Percentiles rank a stretch among this genome's conserved stretches.
Conservation (phyloP, 30 jellyfish, hydroid and myxozoan species). For the Cassiopea andromeda region DNA sequence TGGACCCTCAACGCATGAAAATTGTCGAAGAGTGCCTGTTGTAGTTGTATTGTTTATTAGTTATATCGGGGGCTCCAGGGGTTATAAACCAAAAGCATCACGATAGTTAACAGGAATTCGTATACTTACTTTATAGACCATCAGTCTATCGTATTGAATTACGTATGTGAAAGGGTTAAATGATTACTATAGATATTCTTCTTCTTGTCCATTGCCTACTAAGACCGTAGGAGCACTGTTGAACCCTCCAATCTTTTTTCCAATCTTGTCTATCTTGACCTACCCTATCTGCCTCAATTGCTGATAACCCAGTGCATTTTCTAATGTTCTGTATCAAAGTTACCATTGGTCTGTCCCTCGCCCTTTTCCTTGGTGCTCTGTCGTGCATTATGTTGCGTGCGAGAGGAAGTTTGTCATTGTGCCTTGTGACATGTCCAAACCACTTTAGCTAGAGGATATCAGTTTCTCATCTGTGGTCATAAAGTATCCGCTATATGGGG, state of each 20-base stretch:
- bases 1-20: too few species aligned
- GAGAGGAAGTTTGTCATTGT: neutral
- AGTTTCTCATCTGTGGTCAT: too few species aligned
- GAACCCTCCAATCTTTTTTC: neutral
- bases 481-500: too few species aligned
- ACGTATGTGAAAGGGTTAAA: too few species aligned
- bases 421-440: neutral
- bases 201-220: neutral
- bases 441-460: neutral
- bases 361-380: neutral
- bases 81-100: too few species aligned
- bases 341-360: neutral
- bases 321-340: neutral
- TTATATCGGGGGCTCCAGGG: too few species aligned
- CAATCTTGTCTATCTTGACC: neutral
- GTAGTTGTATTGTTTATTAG: too few species aligned
- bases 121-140: too few species aligned
- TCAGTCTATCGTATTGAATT: too few species aligned
- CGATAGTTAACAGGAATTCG: too few species aligned
- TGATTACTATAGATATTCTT: conserved; percentile 6
- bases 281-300: neutral
- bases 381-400: neutral
- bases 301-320: neutral
- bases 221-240: neutral
- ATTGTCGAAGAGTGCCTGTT: too few species aligned